Evolutionary conservation across 2,113 vertebrate species (phyloP).

Genomic region (Pseudorasbora parva): DNA sequence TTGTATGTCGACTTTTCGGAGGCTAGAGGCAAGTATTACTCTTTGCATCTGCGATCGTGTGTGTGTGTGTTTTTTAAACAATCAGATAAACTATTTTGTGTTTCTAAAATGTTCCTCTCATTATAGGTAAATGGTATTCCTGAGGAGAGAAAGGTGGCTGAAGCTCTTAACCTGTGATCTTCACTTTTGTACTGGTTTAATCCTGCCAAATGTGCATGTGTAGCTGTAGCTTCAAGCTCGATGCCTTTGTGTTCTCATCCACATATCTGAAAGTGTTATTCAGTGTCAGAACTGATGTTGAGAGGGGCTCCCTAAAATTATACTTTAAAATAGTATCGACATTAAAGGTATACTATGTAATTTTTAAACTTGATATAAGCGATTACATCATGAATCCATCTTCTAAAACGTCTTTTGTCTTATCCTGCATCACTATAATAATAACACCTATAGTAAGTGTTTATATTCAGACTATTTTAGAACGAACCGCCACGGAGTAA

Average conservation of each 20-base stretch:
- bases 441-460: no score
- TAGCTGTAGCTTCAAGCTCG: constrained; percentile 31
- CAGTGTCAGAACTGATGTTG: neutral
- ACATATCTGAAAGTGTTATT: neutral
- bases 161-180: constrained; percentile 90
- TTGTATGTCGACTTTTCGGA: constrained; percentile 98
- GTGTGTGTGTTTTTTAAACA: neutral
- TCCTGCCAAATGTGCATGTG: constrained; percentile 69
- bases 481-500: no score
- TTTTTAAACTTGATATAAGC: no score
- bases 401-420: no score
- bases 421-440: no score
- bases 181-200: neutral
- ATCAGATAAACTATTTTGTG: neutral
- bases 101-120: constrained; percentile 30
- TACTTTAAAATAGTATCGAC: neutral
- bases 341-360: neutral
- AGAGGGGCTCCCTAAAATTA: neutral
- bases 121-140: constrained; percentile 99
- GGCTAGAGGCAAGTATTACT: constrained; percentile 94
- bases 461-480: no score
- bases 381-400: no score
- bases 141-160: constrained; percentile 96
- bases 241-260: constrained; percentile 28
- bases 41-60: constrained; percentile 20